Conservation (phyloP, 1,140 invertebrate genomes). For the Cotesia vestalis region DNA sequence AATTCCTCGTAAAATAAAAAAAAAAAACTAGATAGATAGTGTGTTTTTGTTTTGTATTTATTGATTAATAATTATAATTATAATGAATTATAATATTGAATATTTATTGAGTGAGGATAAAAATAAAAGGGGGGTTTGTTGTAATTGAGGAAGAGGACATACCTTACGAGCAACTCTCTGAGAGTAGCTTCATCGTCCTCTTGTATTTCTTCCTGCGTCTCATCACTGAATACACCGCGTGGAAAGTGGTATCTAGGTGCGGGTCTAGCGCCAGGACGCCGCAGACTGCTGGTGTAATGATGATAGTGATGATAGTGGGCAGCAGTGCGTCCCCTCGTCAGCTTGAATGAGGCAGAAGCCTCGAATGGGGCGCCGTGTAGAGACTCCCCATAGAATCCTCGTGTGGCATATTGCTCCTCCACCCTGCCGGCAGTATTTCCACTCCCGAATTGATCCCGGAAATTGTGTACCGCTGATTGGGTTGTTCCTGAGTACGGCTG, state of each 20-base stretch:
- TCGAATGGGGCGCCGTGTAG: slow-evolving; percentile 53
- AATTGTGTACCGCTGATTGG: slow-evolving; percentile 14
- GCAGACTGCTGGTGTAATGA: slow-evolving; percentile 40
- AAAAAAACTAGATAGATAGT: too few relatives aligned
- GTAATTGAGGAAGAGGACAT: slow-evolving; percentile 55
- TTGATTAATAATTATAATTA: too few relatives aligned
- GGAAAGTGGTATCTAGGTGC: slow-evolving; percentile 54
- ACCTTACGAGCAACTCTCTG: slow-evolving; percentile 87
- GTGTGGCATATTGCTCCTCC: slow-evolving; percentile 60
- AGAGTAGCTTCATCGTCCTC: slow-evolving; percentile 85
- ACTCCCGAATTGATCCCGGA: slow-evolving; percentile 37
- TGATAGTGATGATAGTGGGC: slow-evolving; percentile 53
- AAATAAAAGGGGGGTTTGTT: too few relatives aligned
- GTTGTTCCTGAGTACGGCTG: slow-evolving; percentile 35
- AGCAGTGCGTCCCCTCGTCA: slow-evolving; percentile 62
- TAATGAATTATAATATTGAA: too few relatives aligned
- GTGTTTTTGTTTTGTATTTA: too few relatives aligned
- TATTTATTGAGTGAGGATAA: too few relatives aligned
- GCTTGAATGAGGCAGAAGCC: slow-evolving; percentile 59
- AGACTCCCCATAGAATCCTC: slow-evolving; percentile 55
- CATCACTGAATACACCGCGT: slow-evolving; percentile 65
- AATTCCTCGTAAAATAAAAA: too few relatives aligned
- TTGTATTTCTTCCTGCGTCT: slow-evolving; percentile 71
- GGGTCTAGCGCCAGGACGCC: slow-evolving; percentile 44
- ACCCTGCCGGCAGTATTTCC: slow-evolving; percentile 47